Base-by-base conservation (phyloP, 1,140 invertebrate genomes). In the Brachionus plicatilis region DNA sequence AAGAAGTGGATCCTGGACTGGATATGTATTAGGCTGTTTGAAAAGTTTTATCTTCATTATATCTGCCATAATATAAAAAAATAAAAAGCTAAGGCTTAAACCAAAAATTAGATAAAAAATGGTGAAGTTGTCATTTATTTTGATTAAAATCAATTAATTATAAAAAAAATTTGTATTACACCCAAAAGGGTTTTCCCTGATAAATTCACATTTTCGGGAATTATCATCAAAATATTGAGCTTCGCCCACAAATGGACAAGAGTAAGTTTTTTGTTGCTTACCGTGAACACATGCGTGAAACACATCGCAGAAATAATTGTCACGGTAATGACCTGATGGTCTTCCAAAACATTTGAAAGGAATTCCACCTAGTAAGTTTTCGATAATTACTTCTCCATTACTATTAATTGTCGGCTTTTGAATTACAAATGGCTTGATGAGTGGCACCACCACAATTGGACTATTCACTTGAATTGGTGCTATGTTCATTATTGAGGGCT, bases 201-300 rank as follows among this genome's bases (percentile, higher is more conserved):
- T n/a, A 65, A 80, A 80, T 41, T 80, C 76, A 41, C 76, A 80
- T 53, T 50, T 41, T 29, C 24, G 65, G 29, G 65, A 50, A 17
- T n/a, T n/a, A n/a, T 84, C 65, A 75, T 84, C 83, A 72, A 84
- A 84, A 75, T 84, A 84, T 20, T 27, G 14, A 33, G 53, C 4
- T 75, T 84, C 83, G n/a, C 83, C 83, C n/a, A 84, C 41, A 65
- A 65, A 60, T 14, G 50, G 37, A 43, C 83, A 84, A n/a, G n/a
- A 14, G 27, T 70, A 84, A 0, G 66, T 70, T 14, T 68, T 68
- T 72, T 60, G 27, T 14, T 84, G 65, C 45, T 37, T 11, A 60
- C 83, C 83, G 56, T 37, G 41, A 70, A 84, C 41, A 70, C 83
- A 84, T 33, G 83, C 83, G 56, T 84, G 83, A 75, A 84, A 84